These are phyloP conservation scores for Deroplatys truncata DNA, from an alignment of 2,888 invertebrate genomes.

Conservation along the genomic window DNA sequence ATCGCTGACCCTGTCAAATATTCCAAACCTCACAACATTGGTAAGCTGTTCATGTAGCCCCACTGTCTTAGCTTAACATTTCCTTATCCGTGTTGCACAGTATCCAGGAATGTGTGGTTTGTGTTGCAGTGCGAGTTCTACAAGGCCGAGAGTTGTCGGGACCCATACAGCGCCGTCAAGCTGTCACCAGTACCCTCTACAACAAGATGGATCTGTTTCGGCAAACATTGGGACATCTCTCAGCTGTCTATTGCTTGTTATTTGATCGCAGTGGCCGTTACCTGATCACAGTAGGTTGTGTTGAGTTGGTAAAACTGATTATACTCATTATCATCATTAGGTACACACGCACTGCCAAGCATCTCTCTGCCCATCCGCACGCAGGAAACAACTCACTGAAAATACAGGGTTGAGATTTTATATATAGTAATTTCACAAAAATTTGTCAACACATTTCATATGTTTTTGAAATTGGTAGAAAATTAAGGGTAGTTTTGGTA, in stretches of 20 bases:
- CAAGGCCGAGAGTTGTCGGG: constrained; percentile 66
- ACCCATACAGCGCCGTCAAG: constrained; percentile 53
- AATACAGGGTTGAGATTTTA: too few relatives aligned
- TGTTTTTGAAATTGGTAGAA: too few relatives aligned
- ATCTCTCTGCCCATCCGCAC: too few relatives aligned
- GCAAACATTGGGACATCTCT: constrained; percentile 88
- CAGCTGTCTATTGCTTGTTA: constrained; percentile 94
- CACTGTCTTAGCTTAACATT: background rate
- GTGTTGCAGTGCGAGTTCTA: constrained; percentile 55
- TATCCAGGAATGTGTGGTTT: too few relatives aligned
- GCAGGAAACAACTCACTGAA: too few relatives aligned
- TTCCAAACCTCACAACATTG: constrained; percentile 24
- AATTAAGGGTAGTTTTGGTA: too few relatives aligned
- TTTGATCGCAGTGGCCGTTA: constrained; percentile 91
- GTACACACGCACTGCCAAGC: too few relatives aligned
- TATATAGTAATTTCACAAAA: too few relatives aligned
- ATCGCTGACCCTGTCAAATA: constrained; percentile 14
- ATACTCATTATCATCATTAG: too few relatives aligned
- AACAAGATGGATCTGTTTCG: constrained; percentile 66
- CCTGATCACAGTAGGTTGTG: constrained; percentile 72
- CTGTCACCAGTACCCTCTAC: constrained; percentile 61
- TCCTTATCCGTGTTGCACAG: too few relatives aligned
- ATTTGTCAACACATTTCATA: too few relatives aligned
- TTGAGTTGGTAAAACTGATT: background rate
- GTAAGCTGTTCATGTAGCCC: background rate